Conservation (phyloP, 2,888 invertebrate species). For the Trichopoda pennipes region DNA sequence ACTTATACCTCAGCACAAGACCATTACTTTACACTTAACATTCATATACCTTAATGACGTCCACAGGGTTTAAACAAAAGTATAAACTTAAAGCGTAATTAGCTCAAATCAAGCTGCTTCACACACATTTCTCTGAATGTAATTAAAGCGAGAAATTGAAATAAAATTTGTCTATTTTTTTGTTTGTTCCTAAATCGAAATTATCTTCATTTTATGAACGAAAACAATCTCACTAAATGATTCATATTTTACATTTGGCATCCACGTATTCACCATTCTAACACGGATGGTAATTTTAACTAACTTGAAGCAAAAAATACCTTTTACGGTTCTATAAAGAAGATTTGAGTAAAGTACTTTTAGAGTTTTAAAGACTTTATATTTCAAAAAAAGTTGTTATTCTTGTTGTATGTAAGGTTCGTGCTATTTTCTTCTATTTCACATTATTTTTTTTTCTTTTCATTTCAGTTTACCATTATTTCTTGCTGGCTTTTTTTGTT, state of each 20-base stretch:
- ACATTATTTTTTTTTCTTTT: constrained; percentile 1
- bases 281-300: constrained; percentile 36
- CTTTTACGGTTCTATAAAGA: not conserved
- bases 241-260: not conserved
- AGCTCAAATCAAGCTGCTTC: too few relatives aligned
- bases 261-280: not conserved
- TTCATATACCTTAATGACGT: too few relatives aligned
- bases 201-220: not conserved
- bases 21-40: too few relatives aligned
- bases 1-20: too few relatives aligned
- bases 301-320: not conserved
- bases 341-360: constrained; percentile 43
- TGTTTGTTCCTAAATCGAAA: too few relatives aligned
- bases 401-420: constrained; percentile 18
- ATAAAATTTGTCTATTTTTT: too few relatives aligned
- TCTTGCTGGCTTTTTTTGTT: not conserved
- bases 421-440: not conserved
- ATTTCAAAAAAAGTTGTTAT: constrained; percentile 21
- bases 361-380: constrained; percentile 47
- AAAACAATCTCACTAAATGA: not conserved
- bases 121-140: too few relatives aligned
- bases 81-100: too few relatives aligned
- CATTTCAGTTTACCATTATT: constrained; percentile 39
- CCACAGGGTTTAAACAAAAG: too few relatives aligned
- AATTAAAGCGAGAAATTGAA: too few relatives aligned